phyloP scores from a whole-genome alignment of 2,113 vertebrate species.

The Excalfactoria chinensis region DNA sequence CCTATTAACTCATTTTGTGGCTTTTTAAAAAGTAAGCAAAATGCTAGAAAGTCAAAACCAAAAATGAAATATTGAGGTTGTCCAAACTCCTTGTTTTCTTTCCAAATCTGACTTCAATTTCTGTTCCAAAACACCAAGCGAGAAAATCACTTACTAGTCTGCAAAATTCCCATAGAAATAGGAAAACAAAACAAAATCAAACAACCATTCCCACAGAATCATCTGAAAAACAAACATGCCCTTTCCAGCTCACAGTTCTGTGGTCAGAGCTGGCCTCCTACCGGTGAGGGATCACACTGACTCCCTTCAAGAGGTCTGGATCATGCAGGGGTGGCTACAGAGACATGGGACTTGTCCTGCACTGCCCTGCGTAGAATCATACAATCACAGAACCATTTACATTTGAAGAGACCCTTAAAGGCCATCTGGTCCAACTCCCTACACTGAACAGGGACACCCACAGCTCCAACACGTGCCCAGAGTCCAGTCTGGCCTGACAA shows the following conservation, averaged over 20 bases:
- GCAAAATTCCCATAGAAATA: constrained; percentile 20
- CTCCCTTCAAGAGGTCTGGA: neutral
- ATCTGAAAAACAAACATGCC: neutral
- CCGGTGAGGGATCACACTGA: neutral
- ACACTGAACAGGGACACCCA: no score
- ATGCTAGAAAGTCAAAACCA: neutral
- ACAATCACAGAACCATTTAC: no score
- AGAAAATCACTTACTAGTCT: constrained; percentile 19
- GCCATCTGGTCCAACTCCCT: no score
- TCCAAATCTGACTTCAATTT: constrained; percentile 11
- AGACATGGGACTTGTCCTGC: neutral
- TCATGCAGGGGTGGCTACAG: neutral
- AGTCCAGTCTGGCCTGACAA: no score
- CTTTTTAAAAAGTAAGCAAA: constrained; percentile 36
- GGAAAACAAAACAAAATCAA: neutral
- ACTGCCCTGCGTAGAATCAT: neutral
- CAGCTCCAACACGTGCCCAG: no score
- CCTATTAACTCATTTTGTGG: neutral
- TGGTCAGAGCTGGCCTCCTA: neutral
- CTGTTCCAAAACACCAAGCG: constrained; percentile 29
- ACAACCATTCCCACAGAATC: neutral
- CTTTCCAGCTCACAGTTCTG: neutral
- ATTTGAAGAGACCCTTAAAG: no score
- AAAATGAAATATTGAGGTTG: constrained; percentile 32
- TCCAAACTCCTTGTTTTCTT: neutral